A percentile compares a stretch with the other conserved stretches of the same genome.
Evolutionary conservation across 92 coral and sea anemone genomes (phyloP).

Genomic region (Palythoa grandiflora): DNA sequence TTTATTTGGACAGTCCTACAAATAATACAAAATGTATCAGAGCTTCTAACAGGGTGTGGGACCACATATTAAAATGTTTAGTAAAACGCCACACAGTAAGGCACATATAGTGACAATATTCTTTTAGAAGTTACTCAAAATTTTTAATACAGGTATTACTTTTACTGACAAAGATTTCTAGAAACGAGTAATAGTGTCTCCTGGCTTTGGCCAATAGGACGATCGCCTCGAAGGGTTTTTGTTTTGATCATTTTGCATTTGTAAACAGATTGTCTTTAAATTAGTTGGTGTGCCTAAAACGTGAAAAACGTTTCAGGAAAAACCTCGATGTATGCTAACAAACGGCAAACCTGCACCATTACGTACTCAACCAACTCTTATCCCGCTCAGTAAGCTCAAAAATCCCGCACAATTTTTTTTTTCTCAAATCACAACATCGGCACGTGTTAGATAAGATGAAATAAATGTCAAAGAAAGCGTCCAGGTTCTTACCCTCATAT

Average conservation of each 20-base stretch:
- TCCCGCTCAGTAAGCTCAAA: no score
- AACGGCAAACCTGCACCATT: not conserved
- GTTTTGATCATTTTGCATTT: slow-evolving; percentile 1
- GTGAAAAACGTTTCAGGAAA: not conserved
- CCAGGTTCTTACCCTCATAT: slow-evolving; percentile 47
- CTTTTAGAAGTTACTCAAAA: not conserved
- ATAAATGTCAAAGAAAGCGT: not conserved
- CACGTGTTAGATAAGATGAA: not conserved
- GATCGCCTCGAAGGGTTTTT: slow-evolving; percentile 8
- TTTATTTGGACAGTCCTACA: slow-evolving; percentile 51
- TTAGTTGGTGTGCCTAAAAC: not conserved
- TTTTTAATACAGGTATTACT: not conserved
- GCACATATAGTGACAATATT: not conserved
- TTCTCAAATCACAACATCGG: not conserved
- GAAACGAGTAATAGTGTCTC: not conserved
- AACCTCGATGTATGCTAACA: not conserved
- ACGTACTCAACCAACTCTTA: no score
- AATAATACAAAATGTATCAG: slow-evolving; percentile 19
- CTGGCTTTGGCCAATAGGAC: not conserved
- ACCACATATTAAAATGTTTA: not conserved
- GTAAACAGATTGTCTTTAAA: slow-evolving; percentile 1
- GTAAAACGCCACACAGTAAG: not conserved
- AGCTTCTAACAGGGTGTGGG: not conserved
- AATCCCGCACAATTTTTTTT: not conserved
- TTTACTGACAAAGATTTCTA: not conserved